These are phyloP conservation scores for Eucriotettix oculatus DNA, from an alignment of 2,888 invertebrate genomes.

Conservation along the genomic window DNA sequence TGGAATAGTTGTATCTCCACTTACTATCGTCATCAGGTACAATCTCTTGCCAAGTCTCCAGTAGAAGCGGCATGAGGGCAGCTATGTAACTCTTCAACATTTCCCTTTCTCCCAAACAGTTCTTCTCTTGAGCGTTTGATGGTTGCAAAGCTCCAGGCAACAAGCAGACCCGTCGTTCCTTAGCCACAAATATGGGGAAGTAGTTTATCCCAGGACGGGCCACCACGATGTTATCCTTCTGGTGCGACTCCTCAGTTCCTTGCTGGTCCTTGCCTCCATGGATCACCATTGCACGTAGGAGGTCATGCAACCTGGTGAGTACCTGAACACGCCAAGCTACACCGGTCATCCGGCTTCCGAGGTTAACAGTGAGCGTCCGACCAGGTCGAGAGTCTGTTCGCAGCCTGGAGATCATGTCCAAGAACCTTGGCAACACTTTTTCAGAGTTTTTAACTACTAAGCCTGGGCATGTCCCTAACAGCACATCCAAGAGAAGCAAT, in stretches of 20 bases:
- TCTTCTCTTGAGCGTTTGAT: too few relatives aligned
- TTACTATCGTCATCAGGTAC: not conserved
- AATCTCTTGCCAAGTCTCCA: slow-evolving; percentile 74
- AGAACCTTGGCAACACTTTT: slow-evolving; percentile 59
- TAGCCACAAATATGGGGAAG: slow-evolving; percentile 25
- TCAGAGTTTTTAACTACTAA: slow-evolving; percentile 49
- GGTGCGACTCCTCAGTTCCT: too few relatives aligned
- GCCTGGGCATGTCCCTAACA: slow-evolving; percentile 47
- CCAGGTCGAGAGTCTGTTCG: slow-evolving; percentile 45
- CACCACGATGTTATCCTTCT: too few relatives aligned
- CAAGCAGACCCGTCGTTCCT: slow-evolving; percentile 1
- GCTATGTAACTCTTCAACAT: slow-evolving; percentile 42
- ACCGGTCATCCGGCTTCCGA: slow-evolving; percentile 54
- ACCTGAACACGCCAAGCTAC: slow-evolving; percentile 55
- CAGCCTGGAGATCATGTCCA: slow-evolving; percentile 69
- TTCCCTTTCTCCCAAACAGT: not conserved
- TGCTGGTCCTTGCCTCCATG: too few relatives aligned
- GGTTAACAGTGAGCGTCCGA: slow-evolving; percentile 48
- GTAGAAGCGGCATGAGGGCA: slow-evolving; percentile 55
- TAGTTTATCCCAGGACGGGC: slow-evolving; percentile 12
- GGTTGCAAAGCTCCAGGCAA: not conserved
- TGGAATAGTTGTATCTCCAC: too few relatives aligned
- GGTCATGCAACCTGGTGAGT: slow-evolving; percentile 39
- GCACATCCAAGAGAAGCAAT: slow-evolving; percentile 55
- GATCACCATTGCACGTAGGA: too few relatives aligned